Conservation (phyloP, 2,888 invertebrate species). For the Polyploca ridens region DNA sequence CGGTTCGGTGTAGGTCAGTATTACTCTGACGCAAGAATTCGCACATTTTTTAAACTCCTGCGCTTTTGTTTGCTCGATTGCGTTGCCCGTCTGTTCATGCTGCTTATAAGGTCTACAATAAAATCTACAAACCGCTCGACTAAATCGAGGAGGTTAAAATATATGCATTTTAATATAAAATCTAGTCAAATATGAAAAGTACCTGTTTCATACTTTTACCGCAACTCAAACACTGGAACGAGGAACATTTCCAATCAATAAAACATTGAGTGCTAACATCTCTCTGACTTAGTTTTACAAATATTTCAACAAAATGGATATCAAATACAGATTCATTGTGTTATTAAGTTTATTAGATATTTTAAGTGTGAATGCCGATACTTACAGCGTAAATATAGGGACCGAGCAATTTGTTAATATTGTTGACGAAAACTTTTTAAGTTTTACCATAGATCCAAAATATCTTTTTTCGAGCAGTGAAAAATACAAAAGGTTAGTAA, state of each 20-base stretch:
- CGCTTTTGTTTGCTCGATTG: too few relatives aligned
- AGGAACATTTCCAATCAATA: conserved; percentile 35
- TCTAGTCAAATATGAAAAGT: conserved; percentile 15
- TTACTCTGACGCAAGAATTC: too few relatives aligned
- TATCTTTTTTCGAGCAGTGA: conserved; percentile 78
- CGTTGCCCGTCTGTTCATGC: too few relatives aligned
- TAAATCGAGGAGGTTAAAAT: too few relatives aligned
- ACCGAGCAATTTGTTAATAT: conserved; percentile 86
- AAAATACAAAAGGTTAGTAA: conserved; percentile 60
- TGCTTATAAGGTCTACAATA: too few relatives aligned
- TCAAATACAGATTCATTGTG: conserved; percentile 8
- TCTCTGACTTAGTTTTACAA: conserved; percentile 14
- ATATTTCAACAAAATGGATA: conserved; percentile 24
- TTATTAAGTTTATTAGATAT: conserved; percentile 26
- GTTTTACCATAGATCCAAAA: conserved; percentile 89
- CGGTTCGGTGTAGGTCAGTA: too few relatives aligned
- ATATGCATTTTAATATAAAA: too few relatives aligned
- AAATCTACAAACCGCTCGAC: too few relatives aligned
- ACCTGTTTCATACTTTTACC: conserved; percentile 24
- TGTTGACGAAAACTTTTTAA: conserved; percentile 89
- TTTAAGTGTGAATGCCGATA: conserved; percentile 53
- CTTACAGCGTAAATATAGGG: conserved; percentile 84
- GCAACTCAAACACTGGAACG: conserved; percentile 37
- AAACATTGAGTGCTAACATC: conserved; percentile 26
- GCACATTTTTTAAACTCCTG: too few relatives aligned